Evolutionary conservation across 1,140 invertebrate genomes (phyloP), one percentile per base, ranked within the genome.

Genomic region (Heliconius congener): DNA sequence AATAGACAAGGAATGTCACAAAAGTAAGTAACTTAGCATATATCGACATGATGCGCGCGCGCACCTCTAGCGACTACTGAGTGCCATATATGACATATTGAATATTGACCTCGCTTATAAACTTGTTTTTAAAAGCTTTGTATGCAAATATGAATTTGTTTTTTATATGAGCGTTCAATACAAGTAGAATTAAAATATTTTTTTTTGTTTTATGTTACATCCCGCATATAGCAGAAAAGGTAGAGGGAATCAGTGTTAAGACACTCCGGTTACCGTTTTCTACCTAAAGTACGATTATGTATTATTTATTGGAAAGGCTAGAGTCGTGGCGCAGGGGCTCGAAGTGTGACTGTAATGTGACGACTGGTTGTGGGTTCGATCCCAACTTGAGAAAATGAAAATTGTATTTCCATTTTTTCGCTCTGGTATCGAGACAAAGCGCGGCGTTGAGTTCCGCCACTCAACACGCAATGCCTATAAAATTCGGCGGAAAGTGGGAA

Each of bases 101-200:
- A 66, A 11, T 66, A 66, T 66, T 66, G 60, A 66, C 60, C 60
- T 66, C 27, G 60, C 11, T 4, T 23, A 66, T 30, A 66, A 66
- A 66, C 60, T 66, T 66, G 60, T 30, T 66, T 30, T 66, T 66
- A 4, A 57, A 66, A 66, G 27, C 60, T 66, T 66, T 66, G 60
- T 66, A 66, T 66, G 60, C 13, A 27, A 8, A 27, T 30, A 27
- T 16, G 27, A 13, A 27, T 66, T 27, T 30, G 27, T 46, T 16
- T 4, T 46, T 16, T 46, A 46, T 46, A 46, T 46, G 4, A 3
- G 16, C 42, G 42, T 52, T 52, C 18, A 52, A 52, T 18, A 6
- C 18, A 52, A 8, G 6, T 19, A 52, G 55, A 57, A n/a, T 57
- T 11, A 57, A 23, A 23, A 2, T 23, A 0, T 9, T 16, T 23